Conservation (phyloP, 2,888 invertebrate genomes). For the Dyspetes luteomarginatus region DNA sequence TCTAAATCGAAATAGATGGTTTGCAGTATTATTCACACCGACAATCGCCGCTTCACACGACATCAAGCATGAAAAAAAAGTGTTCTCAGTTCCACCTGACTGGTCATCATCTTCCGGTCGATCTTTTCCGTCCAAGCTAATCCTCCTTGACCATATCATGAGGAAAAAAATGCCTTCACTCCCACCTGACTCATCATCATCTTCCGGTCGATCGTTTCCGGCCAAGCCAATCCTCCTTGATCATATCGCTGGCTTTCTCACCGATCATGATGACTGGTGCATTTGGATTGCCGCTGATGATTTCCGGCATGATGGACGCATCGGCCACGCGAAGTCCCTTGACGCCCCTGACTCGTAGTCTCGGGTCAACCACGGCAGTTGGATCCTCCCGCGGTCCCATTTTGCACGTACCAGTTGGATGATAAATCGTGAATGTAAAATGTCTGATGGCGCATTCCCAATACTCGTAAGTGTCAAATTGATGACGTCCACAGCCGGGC, state of each 20-base stretch:
- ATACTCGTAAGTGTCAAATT: slow-evolving; percentile 91
- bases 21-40: no score
- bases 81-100: no score
- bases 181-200: slow-evolving; percentile 28
- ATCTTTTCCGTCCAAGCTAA: no score
- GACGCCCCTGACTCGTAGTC: slow-evolving; percentile 91
- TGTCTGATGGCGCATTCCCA: slow-evolving; percentile 94
- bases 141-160: no score
- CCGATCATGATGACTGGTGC: slow-evolving; percentile 96
- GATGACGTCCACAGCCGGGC: slow-evolving; percentile 91
- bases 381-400: slow-evolving; percentile 92
- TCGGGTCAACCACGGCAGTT: slow-evolving; percentile 91
- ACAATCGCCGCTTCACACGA: no score
- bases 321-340: slow-evolving; percentile 91
- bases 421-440: slow-evolving; percentile 92
- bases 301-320: slow-evolving; percentile 94
- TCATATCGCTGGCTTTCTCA: slow-evolving; percentile 94
- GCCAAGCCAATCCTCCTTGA: slow-evolving; percentile 91
- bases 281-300: slow-evolving; percentile 95
- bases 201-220: slow-evolving; percentile 48
- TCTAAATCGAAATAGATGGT: no score
- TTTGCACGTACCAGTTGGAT: slow-evolving; percentile 93
- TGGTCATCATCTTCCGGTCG: no score
- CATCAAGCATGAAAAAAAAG: no score
- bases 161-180: no score